Evolutionary conservation across 2,797 vertebrate species (phyloP).

Genomic region (Clarias pachynema): DNA sequence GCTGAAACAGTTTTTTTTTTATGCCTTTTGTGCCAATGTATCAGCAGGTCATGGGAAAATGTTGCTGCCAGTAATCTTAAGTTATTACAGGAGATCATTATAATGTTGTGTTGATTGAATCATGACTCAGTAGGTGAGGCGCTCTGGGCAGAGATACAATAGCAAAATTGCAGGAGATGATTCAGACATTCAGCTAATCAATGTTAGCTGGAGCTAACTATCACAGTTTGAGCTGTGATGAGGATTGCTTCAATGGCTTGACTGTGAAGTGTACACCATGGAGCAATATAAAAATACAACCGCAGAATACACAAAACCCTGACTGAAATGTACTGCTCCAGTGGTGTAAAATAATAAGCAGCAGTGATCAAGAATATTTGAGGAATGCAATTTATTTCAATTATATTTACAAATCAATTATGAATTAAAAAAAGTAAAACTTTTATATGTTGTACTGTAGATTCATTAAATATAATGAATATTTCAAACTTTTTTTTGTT

Average conservation of each 20-base stretch:
- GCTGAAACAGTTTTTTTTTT: not conserved
- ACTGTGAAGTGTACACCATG: not conserved
- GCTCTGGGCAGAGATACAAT: not conserved
- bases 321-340: not conserved
- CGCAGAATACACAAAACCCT: not conserved
- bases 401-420: no score
- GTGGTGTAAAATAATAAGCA: not conserved
- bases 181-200: not conserved
- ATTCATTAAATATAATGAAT: no score
- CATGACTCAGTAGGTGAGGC: not conserved
- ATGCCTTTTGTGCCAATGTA: conserved; percentile 1
- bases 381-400: no score
- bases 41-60: not conserved
- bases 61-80: not conserved
- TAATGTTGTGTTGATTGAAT: not conserved
- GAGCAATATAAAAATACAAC: not conserved
- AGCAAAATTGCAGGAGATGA: not conserved
- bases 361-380: not conserved
- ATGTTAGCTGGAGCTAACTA: not conserved
- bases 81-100: conserved; percentile 8
- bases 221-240: not conserved
- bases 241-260: not conserved
- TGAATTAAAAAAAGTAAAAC: no score
- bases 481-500: no score
- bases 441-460: no score